Conservation (phyloP, 1,140 invertebrate species). For the Sinonovacula constricta region DNA sequence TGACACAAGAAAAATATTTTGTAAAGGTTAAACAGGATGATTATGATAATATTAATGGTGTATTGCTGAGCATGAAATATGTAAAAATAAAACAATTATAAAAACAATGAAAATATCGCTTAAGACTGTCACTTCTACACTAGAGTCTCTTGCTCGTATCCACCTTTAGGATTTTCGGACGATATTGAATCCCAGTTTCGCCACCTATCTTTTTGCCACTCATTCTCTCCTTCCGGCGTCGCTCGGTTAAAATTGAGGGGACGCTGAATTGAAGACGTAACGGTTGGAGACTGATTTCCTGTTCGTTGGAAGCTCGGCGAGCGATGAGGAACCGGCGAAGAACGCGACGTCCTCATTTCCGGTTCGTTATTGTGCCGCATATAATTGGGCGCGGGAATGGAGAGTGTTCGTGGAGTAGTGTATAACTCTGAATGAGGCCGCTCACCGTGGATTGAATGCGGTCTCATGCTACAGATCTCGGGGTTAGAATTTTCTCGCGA, state of each 20-base stretch:
- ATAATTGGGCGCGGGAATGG: constrained; percentile 46
- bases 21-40: too few relatives aligned
- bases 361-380: constrained; percentile 10
- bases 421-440: constrained; percentile 37
- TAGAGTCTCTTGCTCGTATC: constrained; percentile 49
- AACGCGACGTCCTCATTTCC: not conserved
- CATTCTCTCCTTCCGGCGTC: constrained; percentile 43
- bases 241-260: constrained; percentile 44
- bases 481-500: constrained; percentile 44
- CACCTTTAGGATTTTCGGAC: constrained; percentile 32
- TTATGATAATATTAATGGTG: too few relatives aligned
- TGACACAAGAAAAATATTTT: too few relatives aligned
- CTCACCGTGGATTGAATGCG: constrained; percentile 44
- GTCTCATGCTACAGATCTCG: constrained; percentile 10
- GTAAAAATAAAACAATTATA: too few relatives aligned
- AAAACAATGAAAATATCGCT: too few relatives aligned
- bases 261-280: constrained; percentile 49
- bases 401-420: constrained; percentile 35
- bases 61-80: too few relatives aligned
- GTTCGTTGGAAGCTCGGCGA: not conserved
- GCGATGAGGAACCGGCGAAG: constrained; percentile 12
- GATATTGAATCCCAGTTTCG: constrained; percentile 45
- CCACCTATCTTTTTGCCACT: constrained; percentile 50
- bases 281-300: constrained; percentile 25
- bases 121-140: constrained; percentile 9